Percentiles rank a stretch among this genome's conserved stretches.
Evolutionary conservation across 2,888 invertebrate species (phyloP).

Genomic region (Physocephala rufipes): DNA sequence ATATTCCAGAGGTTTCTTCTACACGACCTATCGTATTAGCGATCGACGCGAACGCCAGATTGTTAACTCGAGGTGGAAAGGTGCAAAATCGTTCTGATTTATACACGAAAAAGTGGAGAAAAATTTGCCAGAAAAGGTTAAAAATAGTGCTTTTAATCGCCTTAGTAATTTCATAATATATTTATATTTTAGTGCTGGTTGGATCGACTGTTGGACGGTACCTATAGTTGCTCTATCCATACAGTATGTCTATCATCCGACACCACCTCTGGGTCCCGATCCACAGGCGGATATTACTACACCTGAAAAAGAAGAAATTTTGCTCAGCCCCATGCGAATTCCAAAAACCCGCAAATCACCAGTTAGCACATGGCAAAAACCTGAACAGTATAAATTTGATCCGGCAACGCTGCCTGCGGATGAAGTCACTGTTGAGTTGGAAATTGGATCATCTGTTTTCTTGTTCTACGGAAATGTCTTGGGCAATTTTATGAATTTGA

Average conservation of each 20-base stretch:
- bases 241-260: conserved; percentile 90
- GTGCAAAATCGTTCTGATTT: conserved; percentile 69
- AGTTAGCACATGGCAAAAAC: conserved; percentile 73
- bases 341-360: conserved; percentile 80
- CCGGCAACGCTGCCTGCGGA: conserved; percentile 87
- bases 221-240: conserved; percentile 93
- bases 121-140: conserved; percentile 77
- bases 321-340: conserved; percentile 91
- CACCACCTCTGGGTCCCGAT: conserved; percentile 86
- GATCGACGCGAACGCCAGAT: conserved; percentile 87
- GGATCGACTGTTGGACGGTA: conserved; percentile 97
- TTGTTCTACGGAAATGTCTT: conserved; percentile 92
- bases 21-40: conserved; percentile 83
- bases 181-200: conserved; percentile 69
- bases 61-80: conserved; percentile 80
- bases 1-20: conserved; percentile 91
- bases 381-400: conserved; percentile 82
- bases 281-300: conserved; percentile 93
- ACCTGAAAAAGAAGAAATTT: conserved; percentile 92
- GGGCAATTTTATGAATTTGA: conserved; percentile 86
- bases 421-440: conserved; percentile 88
- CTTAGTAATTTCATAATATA: neutral
- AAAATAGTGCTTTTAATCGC: conserved; percentile 16
- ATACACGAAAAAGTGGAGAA: conserved; percentile 78
- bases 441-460: conserved; percentile 93